These are phyloP conservation scores for Stigmatopora nigra DNA, from an alignment of 2,113 vertebrate genomes.

Conservation along the genomic window DNA sequence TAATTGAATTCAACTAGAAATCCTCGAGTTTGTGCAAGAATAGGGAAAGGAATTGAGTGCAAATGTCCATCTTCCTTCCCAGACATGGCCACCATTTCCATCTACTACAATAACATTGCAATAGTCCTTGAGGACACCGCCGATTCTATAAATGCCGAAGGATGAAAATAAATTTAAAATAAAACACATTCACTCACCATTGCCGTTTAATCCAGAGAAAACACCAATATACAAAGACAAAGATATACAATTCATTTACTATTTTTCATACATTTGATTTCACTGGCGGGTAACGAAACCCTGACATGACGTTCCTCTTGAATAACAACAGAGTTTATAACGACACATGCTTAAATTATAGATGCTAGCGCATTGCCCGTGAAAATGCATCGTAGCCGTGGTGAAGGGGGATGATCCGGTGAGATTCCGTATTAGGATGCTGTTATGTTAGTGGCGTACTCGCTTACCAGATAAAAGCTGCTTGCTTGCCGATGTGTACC, in stretches of 20 bases:
- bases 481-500: constrained; percentile 22
- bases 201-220: not conserved
- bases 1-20: constrained; percentile 12
- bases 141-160: not conserved
- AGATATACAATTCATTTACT: not conserved
- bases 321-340: constrained; percentile 32
- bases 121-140: not conserved
- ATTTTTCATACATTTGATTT: no score
- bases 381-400: constrained; percentile 5
- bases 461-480: constrained; percentile 55
- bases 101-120: constrained; percentile 18
- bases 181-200: no score
- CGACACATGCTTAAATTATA: constrained; percentile 46
- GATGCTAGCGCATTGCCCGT: not conserved
- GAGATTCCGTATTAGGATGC: constrained; percentile 48
- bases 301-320: constrained; percentile 30
- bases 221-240: not conserved
- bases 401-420: constrained; percentile 7
- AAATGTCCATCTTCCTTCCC: constrained; percentile 24
- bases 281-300: constrained; percentile 11
- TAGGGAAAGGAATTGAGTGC: constrained; percentile 3
- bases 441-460: constrained; percentile 13
- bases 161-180: no score
- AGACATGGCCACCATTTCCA: constrained; percentile 22
- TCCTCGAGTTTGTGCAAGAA: constrained; percentile 27